Evolutionary conservation across 2,797 vertebrate genomes (phyloP), one percentile per base, ranked within the genome.

Genomic region (Petrocephalus schoutedeni): DNA sequence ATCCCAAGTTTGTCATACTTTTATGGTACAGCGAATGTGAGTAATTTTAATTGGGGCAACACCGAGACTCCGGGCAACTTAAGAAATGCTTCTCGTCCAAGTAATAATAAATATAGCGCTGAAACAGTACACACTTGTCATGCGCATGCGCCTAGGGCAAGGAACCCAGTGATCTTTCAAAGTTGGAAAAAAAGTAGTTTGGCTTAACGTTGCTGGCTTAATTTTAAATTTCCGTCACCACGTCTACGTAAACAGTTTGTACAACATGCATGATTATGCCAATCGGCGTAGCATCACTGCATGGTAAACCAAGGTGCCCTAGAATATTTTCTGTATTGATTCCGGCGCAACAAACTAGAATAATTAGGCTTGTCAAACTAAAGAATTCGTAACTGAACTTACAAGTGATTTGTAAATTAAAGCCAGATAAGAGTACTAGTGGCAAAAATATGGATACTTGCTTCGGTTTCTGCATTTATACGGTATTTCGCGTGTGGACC

Each of bases 1-100:
- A 59, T 86, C 85, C 59, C 32, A 28, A 16, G 56, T 32, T 86
- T 86, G 23, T 86, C 54, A 58, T 58, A 58, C 19, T 28, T 59
- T 58, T 86, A 58, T 58, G 23, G 56, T 86, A 59, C 85, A 59
- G 32, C 21, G 6, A 36, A 58, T 53, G 28, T 53, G 56, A 28
- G 14, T 45, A 86, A 58, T 86, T 28, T 86, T 58, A 86, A 86
- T 58, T 56, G 83, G 54, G 19, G 41, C 41, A 80, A 80, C 74
- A 45, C 74, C 74, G 74, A 45, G 74, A 80, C 16, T 57, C 28
- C 45, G 19, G 1, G 53, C 23, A 58, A 1, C 14, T 58, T 36
- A 86, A 58, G 83, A 54, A 86, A 61, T 41, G 56, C 21, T 86
- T 36, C 56, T 16, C 57, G 57, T 61, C 85, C 23, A 36, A 58